phyloP scores from a whole-genome alignment of 2,888 invertebrate species.

The Chorisops tibialis region DNA sequence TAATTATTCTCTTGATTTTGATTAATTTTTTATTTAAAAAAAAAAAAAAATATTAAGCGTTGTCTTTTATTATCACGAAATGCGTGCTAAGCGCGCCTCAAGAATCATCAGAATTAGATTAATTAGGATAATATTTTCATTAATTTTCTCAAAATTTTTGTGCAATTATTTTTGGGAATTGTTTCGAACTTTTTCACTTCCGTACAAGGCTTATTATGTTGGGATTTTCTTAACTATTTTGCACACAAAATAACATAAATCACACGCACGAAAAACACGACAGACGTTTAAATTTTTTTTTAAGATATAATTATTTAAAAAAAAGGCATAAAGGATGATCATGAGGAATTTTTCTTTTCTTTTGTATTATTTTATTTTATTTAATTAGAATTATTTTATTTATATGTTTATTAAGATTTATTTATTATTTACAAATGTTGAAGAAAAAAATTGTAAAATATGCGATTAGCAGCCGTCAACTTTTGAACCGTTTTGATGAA shows the following conservation, averaged over 20 bases:
- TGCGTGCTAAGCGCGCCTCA: constrained; percentile 12
- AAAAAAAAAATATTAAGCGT: too few relatives aligned
- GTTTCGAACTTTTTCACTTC: too few relatives aligned
- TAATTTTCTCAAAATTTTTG: too few relatives aligned
- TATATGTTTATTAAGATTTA: too few relatives aligned
- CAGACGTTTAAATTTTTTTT: neutral
- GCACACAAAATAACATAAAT: neutral
- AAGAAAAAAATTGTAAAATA: too few relatives aligned
- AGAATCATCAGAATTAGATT: neutral
- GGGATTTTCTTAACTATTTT: neutral
- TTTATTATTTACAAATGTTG: too few relatives aligned
- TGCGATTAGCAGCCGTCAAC: too few relatives aligned
- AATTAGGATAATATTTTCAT: too few relatives aligned
- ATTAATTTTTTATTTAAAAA: too few relatives aligned
- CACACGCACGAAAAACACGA: constrained; percentile 3
- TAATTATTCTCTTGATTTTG: too few relatives aligned
- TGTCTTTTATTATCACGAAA: constrained; percentile 10
- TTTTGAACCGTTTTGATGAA: too few relatives aligned
- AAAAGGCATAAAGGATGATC: neutral
- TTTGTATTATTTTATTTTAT: neutral
- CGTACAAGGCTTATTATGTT: constrained; percentile 2
- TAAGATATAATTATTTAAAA: neutral
- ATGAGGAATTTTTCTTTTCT: neutral
- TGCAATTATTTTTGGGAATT: too few relatives aligned
- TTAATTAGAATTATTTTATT: neutral